A percentile compares a stretch with the other conserved stretches of the same genome.
Evolutionary conservation across 2,113 vertebrate species (phyloP).

Genomic region (Xiphorhynchus elegans): DNA sequence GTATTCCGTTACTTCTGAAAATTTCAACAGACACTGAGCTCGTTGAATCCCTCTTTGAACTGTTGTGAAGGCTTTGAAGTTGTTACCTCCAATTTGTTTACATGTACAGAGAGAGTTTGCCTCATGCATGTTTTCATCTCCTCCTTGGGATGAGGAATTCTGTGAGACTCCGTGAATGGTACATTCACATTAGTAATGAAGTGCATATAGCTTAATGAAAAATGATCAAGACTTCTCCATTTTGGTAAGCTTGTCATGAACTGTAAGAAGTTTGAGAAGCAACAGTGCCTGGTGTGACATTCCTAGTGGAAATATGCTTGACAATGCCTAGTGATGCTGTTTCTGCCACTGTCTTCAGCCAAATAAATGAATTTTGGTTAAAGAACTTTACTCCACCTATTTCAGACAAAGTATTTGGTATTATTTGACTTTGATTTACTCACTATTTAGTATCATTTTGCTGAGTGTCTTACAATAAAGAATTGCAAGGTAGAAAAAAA

Average conservation of each 20-base stretch:
- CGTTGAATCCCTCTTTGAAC: not conserved
- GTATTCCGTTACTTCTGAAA: not conserved
- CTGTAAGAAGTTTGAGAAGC: not conserved
- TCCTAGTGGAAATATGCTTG: not conserved
- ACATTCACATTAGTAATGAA: rapidly evolving
- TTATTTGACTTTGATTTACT: not conserved
- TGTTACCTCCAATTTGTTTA: not conserved
- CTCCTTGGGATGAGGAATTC: not conserved
- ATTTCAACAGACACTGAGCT: not conserved
- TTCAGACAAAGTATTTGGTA: not conserved
- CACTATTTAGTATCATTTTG: not conserved
- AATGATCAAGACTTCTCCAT: not conserved
- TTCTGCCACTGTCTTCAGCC: not conserved
- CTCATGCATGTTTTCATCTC: rapidly evolving
- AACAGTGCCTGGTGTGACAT: not conserved
- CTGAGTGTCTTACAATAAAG: not conserved
- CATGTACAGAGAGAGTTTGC: not conserved
- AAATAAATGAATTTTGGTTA: not conserved
- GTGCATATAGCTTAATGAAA: not conserved
- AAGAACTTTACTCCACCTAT: not conserved
- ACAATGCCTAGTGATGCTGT: not conserved
- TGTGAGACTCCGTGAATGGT: not conserved
- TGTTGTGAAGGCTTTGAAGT: not conserved
- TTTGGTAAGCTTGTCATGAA: not conserved
- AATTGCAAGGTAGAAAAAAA: not conserved